Conservation (phyloP, 2,888 invertebrate species). For the Troglohyphantes excavatus region DNA sequence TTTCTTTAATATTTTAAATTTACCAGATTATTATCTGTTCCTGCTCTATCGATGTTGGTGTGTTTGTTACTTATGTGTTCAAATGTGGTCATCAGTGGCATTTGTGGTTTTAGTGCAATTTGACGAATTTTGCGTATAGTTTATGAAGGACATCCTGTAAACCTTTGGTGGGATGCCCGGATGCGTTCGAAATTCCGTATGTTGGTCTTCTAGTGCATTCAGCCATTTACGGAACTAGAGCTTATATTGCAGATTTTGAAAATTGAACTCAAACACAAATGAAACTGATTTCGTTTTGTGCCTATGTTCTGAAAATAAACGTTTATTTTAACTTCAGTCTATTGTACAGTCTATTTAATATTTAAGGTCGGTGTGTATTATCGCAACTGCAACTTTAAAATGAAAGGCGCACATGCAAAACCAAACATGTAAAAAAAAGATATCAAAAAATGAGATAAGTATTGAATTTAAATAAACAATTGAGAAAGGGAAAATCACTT, state of each 20-base stretch:
- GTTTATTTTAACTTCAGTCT: neutral
- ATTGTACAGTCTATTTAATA: too few relatives aligned
- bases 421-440: too few relatives aligned
- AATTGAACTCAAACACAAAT: neutral
- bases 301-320: neutral
- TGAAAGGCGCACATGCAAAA: too few relatives aligned
- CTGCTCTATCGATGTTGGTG: neutral
- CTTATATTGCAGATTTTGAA: neutral
- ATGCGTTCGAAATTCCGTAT: constrained; percentile 1
- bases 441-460: too few relatives aligned
- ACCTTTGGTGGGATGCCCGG: constrained; percentile 71
- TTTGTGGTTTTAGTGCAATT: constrained; percentile 1
- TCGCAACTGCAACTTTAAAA: too few relatives aligned
- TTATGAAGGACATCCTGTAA: constrained; percentile 68
- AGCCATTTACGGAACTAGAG: constrained; percentile 13
- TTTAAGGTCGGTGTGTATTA: too few relatives aligned
- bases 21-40: too few relatives aligned
- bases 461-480: too few relatives aligned
- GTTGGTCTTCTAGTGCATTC: constrained; percentile 71
- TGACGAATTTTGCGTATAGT: neutral
- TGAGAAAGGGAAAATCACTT: too few relatives aligned
- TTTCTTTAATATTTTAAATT: too few relatives aligned
- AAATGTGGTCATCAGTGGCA: neutral
- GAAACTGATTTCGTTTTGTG: neutral
- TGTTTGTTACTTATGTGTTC: neutral